A percentile compares a stretch with the other conserved stretches of the same genome.
Conservation (phyloP, 2,113 vertebrate genomes). For the Suncus etruscus region DNA sequence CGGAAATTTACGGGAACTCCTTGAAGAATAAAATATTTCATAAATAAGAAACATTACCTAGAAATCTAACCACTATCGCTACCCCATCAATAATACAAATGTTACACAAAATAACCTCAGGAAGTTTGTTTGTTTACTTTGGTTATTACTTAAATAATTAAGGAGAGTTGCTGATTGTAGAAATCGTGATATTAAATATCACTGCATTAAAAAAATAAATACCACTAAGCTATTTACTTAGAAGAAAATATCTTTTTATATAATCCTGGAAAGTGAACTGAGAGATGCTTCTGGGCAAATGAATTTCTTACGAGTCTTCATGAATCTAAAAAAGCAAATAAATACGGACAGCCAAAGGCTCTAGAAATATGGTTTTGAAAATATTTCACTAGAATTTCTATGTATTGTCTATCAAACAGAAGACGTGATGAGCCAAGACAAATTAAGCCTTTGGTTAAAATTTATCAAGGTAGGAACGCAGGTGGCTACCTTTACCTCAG, state of each 20-base stretch:
- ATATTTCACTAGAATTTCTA: not conserved
- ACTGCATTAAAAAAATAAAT: conserved; percentile 70
- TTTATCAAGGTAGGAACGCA: not conserved
- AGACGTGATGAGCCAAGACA: not conserved
- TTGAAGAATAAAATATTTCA: conserved; percentile 65
- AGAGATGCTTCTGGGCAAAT: conserved; percentile 30
- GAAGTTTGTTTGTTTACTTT: not conserved
- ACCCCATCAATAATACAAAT: not conserved
- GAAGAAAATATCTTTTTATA: conserved; percentile 70
- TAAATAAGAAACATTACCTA: conserved; percentile 56
- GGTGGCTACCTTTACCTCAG: not conserved
- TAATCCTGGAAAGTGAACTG: conserved; percentile 61
- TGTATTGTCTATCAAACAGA: conserved; percentile 43
- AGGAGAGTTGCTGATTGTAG: conserved; percentile 55
- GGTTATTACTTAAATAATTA: conserved; percentile 62
- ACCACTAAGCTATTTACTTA: conserved; percentile 59
- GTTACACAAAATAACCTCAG: conserved; percentile 49
- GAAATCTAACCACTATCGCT: conserved; percentile 41
- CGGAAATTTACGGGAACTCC: conserved; percentile 60
- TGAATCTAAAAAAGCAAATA: conserved; percentile 58
- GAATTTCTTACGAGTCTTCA: conserved; percentile 38
- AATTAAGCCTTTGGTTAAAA: conserved; percentile 47
- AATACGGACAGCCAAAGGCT: conserved; percentile 29
- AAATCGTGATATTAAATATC: conserved; percentile 62
- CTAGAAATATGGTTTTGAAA: conserved; percentile 45